Conservation (phyloP, 1,140 invertebrate genomes). For the Euwallacea similis region DNA sequence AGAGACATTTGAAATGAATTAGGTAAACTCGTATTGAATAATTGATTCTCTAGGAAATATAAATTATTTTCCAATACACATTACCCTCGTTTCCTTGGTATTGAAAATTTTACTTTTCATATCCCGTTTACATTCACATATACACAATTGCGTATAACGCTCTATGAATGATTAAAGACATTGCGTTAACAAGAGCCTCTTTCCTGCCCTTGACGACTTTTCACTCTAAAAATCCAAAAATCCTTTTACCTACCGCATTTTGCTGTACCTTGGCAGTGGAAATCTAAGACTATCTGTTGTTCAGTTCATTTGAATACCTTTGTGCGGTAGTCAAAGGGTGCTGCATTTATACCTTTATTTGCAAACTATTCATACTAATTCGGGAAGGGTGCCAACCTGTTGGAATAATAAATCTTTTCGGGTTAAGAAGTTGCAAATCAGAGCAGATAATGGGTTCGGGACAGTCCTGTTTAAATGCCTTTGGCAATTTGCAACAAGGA, state of each 20-base stretch:
- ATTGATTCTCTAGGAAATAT: not conserved
- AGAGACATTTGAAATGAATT: not conserved
- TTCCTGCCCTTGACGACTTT: not conserved
- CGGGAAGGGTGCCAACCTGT: slow-evolving; percentile 21
- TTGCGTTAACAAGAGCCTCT: not conserved
- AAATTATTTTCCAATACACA: slow-evolving; percentile 6
- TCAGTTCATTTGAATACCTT: slow-evolving; percentile 11
- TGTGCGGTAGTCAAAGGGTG: not conserved
- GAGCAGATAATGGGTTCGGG: not conserved
- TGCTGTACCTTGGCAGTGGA: not conserved
- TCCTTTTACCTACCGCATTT: not conserved
- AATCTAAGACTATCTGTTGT: not conserved
- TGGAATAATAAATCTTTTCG: slow-evolving; percentile 13
- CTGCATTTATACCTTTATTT: slow-evolving; percentile 5
- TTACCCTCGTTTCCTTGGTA: not conserved
- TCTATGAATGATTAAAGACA: not conserved
- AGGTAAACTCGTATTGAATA: slow-evolving; percentile 8
- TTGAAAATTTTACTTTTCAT: too few relatives aligned
- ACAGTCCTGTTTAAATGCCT: not conserved
- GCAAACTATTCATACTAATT: slow-evolving; percentile 16
- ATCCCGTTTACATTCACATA: not conserved
- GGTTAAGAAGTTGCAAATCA: not conserved
- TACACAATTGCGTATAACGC: not conserved
- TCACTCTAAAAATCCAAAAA: not conserved
- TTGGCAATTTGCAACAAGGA: not conserved